Conservation (phyloP, 2,113 vertebrate species). For the Antigone vipio region DNA sequence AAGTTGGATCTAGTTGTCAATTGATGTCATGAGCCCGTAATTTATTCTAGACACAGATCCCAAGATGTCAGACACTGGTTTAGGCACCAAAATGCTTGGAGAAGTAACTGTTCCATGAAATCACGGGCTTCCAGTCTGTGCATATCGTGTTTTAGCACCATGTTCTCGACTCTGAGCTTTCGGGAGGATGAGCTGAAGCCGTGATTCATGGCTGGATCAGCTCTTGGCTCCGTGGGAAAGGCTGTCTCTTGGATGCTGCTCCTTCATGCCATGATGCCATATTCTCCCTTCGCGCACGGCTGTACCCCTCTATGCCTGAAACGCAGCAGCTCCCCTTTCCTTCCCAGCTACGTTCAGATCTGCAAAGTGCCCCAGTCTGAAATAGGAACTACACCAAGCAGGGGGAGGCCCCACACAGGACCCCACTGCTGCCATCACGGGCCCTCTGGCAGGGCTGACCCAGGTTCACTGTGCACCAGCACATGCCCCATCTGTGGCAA, state of each 20-base stretch:
- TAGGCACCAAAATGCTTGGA: not conserved
- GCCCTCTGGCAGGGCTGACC: not conserved
- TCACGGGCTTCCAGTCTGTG: not conserved
- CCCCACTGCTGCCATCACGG: not conserved
- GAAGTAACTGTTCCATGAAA: not conserved
- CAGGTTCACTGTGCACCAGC: not conserved
- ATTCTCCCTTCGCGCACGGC: accelerated
- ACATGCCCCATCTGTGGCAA: accelerated
- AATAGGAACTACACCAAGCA: not conserved
- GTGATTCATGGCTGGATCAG: not conserved
- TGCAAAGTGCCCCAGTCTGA: not conserved
- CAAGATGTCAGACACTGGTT: not conserved
- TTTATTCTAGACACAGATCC: not conserved
- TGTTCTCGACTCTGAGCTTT: not conserved
- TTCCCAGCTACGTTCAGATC: not conserved
- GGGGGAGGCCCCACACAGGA: not conserved
- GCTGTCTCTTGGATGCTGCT: not conserved
- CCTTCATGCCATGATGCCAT: not conserved
- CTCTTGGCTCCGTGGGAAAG: not conserved
- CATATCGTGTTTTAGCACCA: not conserved
- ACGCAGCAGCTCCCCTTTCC: not conserved
- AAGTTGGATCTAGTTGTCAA: no score
- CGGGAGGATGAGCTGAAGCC: not conserved
- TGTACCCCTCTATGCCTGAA: accelerated
- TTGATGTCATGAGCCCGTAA: not conserved